Base-by-base conservation (phyloP, 2,888 invertebrate genomes). In the Hirtodrosophila confusa region DNA sequence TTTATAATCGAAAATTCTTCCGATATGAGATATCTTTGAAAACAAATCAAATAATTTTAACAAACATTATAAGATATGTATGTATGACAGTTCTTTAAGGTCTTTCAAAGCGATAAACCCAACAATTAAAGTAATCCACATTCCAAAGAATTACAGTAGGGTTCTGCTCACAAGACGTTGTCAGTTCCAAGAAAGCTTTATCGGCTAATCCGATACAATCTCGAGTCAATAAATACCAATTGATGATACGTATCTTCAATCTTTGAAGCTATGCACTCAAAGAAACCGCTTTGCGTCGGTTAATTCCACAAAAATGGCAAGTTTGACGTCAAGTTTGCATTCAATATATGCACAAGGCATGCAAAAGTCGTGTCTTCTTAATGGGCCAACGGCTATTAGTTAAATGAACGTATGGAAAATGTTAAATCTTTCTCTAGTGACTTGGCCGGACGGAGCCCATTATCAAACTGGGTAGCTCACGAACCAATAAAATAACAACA, bases 391-490 rank as follows among this genome's bases (percentile, higher is more conserved):
- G 54, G 44, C 56, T 53, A 78, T 73, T 78, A 77, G 67, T 36
- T 73, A 57, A 67, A 73, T 73, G 45, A 77, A 60, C 41, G 48
- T 57, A 56, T 62, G 51, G 47, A 55, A 51, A 43, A 51, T 75
- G 51, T 43, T 43, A 33, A 47, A 44, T 51, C 55, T 49, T 39
- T 69, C 53, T 69, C 45, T 29, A 17, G n/a, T 33, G 56, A 60
- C n/a, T 29, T 62, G 37, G 58, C 24, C 67, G 67, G 24, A 54
- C 11, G 17, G 2, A 8, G 62, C 33, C 69, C 53, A 70, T 76
- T 71, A 75, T 75, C 76, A 69, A 75, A 62, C 40, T 70, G 71
- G 65, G 60, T 69, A 60, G 60, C 66, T 58, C 69, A 50, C 27
- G 37, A 33, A 56, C 12, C 35, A 40, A 29, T 9, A 60, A 12